These are phyloP conservation scores for Hydractinia symbiolongicarpus DNA, from an alignment of 30 jellyfish, hydroid and myxozoan genomes.

Conservation along the genomic window DNA sequence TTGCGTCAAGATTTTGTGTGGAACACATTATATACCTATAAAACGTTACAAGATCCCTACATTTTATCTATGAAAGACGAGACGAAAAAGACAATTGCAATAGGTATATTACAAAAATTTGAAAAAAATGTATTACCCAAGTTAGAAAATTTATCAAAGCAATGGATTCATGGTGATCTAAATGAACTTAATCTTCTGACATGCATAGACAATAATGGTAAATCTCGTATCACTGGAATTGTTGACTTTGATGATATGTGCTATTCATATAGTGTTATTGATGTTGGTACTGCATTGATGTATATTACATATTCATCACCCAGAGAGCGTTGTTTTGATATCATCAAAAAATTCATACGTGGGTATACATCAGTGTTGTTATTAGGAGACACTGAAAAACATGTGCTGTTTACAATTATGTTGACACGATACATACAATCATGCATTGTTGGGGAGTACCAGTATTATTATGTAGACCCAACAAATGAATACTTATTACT, in stretches of 20 bases:
- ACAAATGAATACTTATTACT: slow-evolving; percentile 24
- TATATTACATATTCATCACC: background rate
- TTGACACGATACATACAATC: slow-evolving; percentile 1
- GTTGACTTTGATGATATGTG: slow-evolving; percentile 31
- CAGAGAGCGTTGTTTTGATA: too few relatives aligned
- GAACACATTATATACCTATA: background rate
- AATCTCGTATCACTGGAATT: background rate
- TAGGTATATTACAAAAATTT: background rate
- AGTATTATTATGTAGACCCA: slow-evolving; percentile 19
- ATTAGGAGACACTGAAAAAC: background rate
- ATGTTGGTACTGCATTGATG: slow-evolving; percentile 32
- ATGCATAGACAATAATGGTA: background rate
- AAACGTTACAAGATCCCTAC: background rate
- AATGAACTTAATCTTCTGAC: slow-evolving; percentile 24
- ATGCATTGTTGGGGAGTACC: slow-evolving; percentile 4
- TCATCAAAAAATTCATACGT: too few relatives aligned
- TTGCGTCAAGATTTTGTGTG: background rate
- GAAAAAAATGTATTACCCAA: background rate
- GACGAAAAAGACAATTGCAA: background rate
- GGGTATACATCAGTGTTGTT: background rate
- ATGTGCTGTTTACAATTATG: slow-evolving; percentile 3
- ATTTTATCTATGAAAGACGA: background rate
- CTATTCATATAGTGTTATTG: slow-evolving; percentile 25
- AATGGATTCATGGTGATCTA: slow-evolving; percentile 29
- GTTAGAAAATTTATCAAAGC: slow-evolving; percentile 16